Percentiles rank a stretch among this genome's conserved stretches.
Evolutionary conservation across 2,888 invertebrate species (phyloP).

Genomic region (Trissonchulus sp.): DNA sequence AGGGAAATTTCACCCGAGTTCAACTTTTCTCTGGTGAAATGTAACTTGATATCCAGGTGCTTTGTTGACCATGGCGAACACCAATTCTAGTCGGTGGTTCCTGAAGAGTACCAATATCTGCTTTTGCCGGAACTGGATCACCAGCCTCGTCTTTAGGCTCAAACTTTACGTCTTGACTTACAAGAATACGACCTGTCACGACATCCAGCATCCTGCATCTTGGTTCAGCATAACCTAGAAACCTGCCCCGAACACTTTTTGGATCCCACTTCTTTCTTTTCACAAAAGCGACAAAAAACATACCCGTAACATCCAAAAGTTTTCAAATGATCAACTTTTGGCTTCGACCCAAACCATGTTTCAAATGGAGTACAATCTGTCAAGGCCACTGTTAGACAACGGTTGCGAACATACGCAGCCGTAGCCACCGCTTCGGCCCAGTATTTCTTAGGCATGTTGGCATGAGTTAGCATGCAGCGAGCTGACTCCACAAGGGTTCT

Average conservation of each 20-base stretch:
- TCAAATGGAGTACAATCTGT: neutral
- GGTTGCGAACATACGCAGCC: neutral
- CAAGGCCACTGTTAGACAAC: neutral
- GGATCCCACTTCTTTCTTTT: constrained; percentile 4
- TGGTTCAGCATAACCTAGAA: neutral
- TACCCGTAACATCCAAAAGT: neutral
- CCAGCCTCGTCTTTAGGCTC: neutral
- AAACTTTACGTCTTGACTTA: neutral
- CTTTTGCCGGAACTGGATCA: too few relatives aligned
- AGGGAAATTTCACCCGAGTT: too few relatives aligned
- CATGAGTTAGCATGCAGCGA: neutral
- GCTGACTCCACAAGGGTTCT: neutral
- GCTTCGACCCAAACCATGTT: neutral
- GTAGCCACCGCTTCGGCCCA: neutral
- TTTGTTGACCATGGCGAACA: too few relatives aligned
- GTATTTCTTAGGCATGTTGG: neutral
- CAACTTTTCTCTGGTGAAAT: too few relatives aligned
- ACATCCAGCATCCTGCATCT: neutral
- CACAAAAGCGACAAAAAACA: neutral
- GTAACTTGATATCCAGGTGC: too few relatives aligned
- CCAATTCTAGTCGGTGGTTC: too few relatives aligned
- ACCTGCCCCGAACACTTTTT: neutral
- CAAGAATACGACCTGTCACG: neutral
- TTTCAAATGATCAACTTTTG: neutral
- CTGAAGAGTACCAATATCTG: too few relatives aligned